Evolutionary conservation across 1,140 invertebrate species (phyloP).

Genomic region (Acromyrmex charruanus): DNA sequence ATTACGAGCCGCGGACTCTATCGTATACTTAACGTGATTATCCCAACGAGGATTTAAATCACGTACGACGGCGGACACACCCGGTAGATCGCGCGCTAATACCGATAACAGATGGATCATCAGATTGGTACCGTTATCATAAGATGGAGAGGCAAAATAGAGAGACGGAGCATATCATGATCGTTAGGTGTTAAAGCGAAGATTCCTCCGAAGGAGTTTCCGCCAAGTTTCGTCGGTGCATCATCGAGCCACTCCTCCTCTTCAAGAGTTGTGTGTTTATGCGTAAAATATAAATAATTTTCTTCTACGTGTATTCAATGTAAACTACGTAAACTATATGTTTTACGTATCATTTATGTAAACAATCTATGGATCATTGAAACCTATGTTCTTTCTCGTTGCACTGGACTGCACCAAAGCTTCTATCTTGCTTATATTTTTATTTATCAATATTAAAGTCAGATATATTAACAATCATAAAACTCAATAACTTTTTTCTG

Average conservation of each 20-base stretch:
- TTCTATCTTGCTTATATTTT: too few relatives aligned
- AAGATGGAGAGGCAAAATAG: slow-evolving; percentile 56
- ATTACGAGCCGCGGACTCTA: slow-evolving; percentile 4
- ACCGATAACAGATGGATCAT: slow-evolving; percentile 53
- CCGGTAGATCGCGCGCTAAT: slow-evolving; percentile 7
- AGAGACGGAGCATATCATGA: background rate
- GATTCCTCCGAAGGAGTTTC: slow-evolving; percentile 17
- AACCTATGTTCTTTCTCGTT: too few relatives aligned
- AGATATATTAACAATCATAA: too few relatives aligned
- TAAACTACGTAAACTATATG: too few relatives aligned
- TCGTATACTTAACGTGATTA: slow-evolving; percentile 45
- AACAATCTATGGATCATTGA: too few relatives aligned
- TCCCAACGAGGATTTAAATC: slow-evolving; percentile 22
- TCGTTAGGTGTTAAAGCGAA: background rate
- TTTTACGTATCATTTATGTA: too few relatives aligned
- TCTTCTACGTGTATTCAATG: too few relatives aligned
- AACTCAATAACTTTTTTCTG: too few relatives aligned
- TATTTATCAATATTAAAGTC: too few relatives aligned
- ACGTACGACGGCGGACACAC: background rate
- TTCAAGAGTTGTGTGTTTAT: too few relatives aligned
- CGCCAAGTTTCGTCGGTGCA: background rate
- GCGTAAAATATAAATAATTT: too few relatives aligned
- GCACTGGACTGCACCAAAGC: too few relatives aligned
- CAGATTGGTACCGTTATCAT: slow-evolving; percentile 40
- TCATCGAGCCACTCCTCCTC: background rate